Percentiles rank a stretch among this genome's conserved stretches.
These are phyloP conservation scores for Eumaeus atala DNA, from an alignment of 1,140 invertebrate species.

Conservation along the genomic window DNA sequence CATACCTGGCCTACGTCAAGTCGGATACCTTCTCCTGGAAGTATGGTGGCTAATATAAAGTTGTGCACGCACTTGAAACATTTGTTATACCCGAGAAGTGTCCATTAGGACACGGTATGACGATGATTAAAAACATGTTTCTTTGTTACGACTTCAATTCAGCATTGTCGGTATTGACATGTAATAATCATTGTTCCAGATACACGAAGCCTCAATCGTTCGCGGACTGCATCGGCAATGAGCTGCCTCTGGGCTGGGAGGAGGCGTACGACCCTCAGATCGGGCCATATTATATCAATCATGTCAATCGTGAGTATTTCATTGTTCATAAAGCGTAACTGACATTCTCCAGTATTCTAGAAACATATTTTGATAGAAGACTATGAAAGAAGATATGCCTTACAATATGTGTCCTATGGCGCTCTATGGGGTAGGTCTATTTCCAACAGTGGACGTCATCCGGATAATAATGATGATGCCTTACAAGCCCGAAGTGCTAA, in stretches of 20 bases:
- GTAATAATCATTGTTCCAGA: conserved; percentile 78
- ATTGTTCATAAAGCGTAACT: conserved; percentile 17
- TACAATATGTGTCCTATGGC: too few species aligned
- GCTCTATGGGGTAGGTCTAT: too few species aligned
- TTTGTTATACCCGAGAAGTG: too few species aligned
- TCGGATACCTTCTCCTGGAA: too few species aligned
- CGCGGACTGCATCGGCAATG: conserved; percentile 97
- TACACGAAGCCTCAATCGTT: conserved; percentile 97
- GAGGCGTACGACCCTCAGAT: conserved; percentile 94
- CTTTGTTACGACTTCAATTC: conserved; percentile 24
- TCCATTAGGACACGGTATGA: not conserved
- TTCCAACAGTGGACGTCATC: too few species aligned
- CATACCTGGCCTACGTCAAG: too few species aligned
- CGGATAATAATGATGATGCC: too few species aligned
- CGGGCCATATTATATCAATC: conserved; percentile 97
- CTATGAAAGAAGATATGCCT: too few species aligned
- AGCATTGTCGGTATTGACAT: conserved; percentile 27
- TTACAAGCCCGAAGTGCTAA: too few species aligned
- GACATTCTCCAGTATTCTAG: conserved; percentile 9
- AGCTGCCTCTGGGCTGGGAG: conserved; percentile 97
- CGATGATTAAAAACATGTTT: conserved; percentile 17
- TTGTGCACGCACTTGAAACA: too few species aligned
- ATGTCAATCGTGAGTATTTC: conserved; percentile 91
- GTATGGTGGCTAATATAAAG: too few species aligned
- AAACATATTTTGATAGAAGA: too few species aligned